Evolutionary conservation across 2,888 invertebrate species (phyloP).

Genomic region (Labia minor): DNA sequence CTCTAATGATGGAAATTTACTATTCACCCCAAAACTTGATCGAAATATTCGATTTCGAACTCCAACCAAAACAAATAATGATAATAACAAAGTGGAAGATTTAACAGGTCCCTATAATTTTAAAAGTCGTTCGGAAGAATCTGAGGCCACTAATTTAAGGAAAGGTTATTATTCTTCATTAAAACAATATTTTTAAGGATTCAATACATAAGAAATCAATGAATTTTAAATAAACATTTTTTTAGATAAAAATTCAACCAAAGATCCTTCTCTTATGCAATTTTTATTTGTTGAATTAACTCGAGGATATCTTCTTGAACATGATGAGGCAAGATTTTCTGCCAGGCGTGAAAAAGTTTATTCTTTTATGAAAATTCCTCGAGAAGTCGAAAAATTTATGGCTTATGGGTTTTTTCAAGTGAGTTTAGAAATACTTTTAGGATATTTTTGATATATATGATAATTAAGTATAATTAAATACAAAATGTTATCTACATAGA

Average conservation of each 20-base stretch:
- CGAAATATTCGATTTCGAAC: conserved; percentile 42
- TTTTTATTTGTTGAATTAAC: conserved; percentile 82
- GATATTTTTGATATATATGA: background rate
- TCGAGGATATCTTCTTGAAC: conserved; percentile 83
- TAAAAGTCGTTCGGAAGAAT: background rate
- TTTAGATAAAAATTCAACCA: conserved; percentile 19
- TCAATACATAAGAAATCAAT: background rate
- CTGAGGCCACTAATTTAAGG: conserved; percentile 16
- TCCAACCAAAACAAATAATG: conserved; percentile 35
- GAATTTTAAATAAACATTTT: background rate
- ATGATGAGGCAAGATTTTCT: conserved; percentile 89
- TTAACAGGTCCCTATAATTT: conserved; percentile 22
- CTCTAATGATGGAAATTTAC: background rate
- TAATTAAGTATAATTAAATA: no score
- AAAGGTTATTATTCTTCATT: conserved; percentile 22
- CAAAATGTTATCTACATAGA: background rate
- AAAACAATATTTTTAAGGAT: background rate
- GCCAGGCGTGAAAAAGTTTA: conserved; percentile 92
- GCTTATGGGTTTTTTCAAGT: conserved; percentile 82
- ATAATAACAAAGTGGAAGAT: conserved; percentile 37
- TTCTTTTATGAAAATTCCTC: conserved; percentile 90
- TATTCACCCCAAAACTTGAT: conserved; percentile 26
- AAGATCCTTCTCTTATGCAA: conserved; percentile 34
- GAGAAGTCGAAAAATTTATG: conserved; percentile 86
- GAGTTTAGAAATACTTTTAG: no score